Conservation (phyloP, 2,797 vertebrate species). For the Characodon lateralis region DNA sequence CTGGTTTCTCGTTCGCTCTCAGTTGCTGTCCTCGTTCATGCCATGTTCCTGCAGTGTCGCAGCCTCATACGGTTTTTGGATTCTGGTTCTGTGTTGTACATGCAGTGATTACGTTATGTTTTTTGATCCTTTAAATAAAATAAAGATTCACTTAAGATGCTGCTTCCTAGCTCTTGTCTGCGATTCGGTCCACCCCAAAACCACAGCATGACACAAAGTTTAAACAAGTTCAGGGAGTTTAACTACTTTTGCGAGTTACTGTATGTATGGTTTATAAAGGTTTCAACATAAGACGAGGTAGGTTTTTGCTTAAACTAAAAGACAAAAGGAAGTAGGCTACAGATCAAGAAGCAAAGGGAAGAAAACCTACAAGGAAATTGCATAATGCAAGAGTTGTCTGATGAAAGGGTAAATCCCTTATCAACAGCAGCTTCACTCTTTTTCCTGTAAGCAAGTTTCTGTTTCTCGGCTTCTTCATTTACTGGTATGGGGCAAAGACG, state of each 20-base stretch:
- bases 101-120: no score
- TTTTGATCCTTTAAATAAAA: no score
- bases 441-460: not conserved
- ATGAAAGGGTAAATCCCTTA: not conserved
- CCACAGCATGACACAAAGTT: no score
- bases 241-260: not conserved
- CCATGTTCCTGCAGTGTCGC: no score
- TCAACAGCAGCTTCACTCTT: not conserved
- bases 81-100: no score
- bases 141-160: no score
- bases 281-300: not conserved
- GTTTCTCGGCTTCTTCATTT: conserved; percentile 5
- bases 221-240: not conserved
- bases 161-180: no score
- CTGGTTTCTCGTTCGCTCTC: no score
- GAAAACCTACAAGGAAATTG: not conserved
- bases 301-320: not conserved
- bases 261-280: not conserved
- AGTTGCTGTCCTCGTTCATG: no score
- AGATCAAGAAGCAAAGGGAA: not conserved
- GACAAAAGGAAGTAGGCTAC: not conserved
- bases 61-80: no score
- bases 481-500: not conserved
- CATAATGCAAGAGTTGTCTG: not conserved
- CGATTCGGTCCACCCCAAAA: no score